Conservation (phyloP, 2,888 invertebrate species). For the Hedychridium roseum region DNA sequence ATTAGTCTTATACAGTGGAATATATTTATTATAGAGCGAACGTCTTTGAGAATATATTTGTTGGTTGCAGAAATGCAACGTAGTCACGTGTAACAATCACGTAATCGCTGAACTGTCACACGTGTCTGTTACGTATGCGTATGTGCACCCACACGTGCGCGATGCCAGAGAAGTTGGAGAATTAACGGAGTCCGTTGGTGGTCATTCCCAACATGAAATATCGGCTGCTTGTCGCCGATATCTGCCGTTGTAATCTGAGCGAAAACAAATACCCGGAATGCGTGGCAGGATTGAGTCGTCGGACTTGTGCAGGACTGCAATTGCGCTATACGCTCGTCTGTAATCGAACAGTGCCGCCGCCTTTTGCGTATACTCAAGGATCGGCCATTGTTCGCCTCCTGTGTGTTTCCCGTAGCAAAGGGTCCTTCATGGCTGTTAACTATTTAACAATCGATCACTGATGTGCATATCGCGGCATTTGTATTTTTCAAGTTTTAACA, state of each 20-base stretch:
- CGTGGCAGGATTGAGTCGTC: constrained; percentile 34
- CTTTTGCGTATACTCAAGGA: constrained; percentile 17
- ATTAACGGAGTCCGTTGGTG: constrained; percentile 27
- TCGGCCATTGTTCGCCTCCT: constrained; percentile 25
- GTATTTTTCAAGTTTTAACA: no score
- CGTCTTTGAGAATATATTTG: no score
- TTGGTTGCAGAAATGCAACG: no score
- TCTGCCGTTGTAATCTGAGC: constrained; percentile 40
- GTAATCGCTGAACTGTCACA: constrained; percentile 1
- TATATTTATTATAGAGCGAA: no score
- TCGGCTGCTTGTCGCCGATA: constrained; percentile 37
- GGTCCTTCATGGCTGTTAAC: no score
- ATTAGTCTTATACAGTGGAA: no score
- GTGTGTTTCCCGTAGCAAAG: no score
- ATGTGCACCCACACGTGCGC: no score
- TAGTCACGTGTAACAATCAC: no score
- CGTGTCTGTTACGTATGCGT: neutral
- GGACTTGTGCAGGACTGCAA: constrained; percentile 24
- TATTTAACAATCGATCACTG: no score
- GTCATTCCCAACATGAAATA: constrained; percentile 36
- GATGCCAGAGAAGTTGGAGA: constrained; percentile 9
- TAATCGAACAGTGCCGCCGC: constrained; percentile 24
- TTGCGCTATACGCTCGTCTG: constrained; percentile 12
- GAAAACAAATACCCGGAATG: constrained; percentile 43
- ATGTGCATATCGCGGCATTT: no score